phyloP scores from a whole-genome alignment of 2,888 invertebrate genomes.

The Eristalinus sepulchralis region DNA sequence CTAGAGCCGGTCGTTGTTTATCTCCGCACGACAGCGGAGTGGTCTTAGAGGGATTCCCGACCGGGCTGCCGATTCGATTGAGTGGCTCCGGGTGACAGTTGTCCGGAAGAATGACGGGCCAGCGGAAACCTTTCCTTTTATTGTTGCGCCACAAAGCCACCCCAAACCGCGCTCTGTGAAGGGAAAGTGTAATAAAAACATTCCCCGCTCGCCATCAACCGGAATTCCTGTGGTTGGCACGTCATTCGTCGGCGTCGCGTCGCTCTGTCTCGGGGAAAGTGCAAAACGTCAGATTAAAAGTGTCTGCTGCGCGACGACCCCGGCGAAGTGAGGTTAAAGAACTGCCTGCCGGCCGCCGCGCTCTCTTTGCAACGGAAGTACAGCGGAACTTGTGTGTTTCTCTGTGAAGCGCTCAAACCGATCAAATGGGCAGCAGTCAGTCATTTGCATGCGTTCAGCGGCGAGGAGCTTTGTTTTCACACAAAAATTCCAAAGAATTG shows the following conservation, averaged over 20 bases:
- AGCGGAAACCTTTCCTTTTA: not conserved
- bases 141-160: not conserved
- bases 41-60: slow-evolving; percentile 4
- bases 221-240: not conserved
- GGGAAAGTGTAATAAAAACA: not conserved
- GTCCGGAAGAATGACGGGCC: not conserved
- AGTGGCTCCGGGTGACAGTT: not conserved
- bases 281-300: slow-evolving; percentile 64
- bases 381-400: not conserved
- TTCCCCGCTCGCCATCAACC: not conserved
- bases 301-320: slow-evolving; percentile 36
- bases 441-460: not conserved
- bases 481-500: not conserved
- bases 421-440: not conserved
- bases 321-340: slow-evolving; percentile 63
- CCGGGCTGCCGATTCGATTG: slow-evolving; percentile 1
- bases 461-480: not conserved
- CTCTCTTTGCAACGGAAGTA: not conserved
- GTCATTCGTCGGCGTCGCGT: not conserved
- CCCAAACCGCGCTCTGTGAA: not conserved
- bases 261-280: slow-evolving; percentile 34
- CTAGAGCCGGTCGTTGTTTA: not conserved
- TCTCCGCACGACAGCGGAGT: not conserved
- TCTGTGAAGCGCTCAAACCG: not conserved
- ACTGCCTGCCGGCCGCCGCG: slow-evolving; percentile 39